phyloP scores from a whole-genome alignment of 2,888 invertebrate genomes.

The Eupithecia pulchellata region DNA sequence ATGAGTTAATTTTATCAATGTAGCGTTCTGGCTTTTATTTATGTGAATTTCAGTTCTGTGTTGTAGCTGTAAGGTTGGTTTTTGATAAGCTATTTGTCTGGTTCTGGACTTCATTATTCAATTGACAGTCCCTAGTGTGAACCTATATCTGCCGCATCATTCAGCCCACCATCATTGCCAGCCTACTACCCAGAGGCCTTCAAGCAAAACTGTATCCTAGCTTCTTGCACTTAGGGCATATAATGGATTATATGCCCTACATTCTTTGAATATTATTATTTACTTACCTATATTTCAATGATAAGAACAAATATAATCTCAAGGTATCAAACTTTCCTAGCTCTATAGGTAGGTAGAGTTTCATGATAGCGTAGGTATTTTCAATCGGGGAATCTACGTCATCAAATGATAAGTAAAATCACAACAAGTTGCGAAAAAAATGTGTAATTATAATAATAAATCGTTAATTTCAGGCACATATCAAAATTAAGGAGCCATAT shows the following conservation, averaged over 20 bases:
- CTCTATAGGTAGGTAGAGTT: not conserved
- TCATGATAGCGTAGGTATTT: not conserved
- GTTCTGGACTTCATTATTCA: conserved; percentile 5
- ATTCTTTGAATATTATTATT: too few relatives aligned
- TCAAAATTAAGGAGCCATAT: too few relatives aligned
- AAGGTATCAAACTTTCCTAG: not conserved
- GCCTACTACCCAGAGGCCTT: too few relatives aligned
- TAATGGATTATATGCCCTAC: too few relatives aligned
- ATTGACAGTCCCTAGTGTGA: not conserved
- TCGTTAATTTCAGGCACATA: too few relatives aligned
- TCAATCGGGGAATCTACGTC: not conserved
- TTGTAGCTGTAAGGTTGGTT: conserved; percentile 10
- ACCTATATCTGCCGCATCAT: not conserved
- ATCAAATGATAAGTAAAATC: conserved; percentile 18
- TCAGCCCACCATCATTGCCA: not conserved
- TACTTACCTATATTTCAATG: not conserved
- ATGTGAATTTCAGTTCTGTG: conserved; percentile 17
- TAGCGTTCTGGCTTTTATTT: not conserved
- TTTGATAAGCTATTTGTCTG: conserved; percentile 15
- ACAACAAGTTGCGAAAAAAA: too few relatives aligned
- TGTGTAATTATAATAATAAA: too few relatives aligned
- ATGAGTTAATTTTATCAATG: not conserved
- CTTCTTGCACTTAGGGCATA: too few relatives aligned
- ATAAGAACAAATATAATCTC: too few relatives aligned
- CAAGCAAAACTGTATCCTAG: too few relatives aligned